These are phyloP conservation scores for Nectonema munidae DNA, from an alignment of 2,888 invertebrate genomes.

Conservation along the genomic window DNA sequence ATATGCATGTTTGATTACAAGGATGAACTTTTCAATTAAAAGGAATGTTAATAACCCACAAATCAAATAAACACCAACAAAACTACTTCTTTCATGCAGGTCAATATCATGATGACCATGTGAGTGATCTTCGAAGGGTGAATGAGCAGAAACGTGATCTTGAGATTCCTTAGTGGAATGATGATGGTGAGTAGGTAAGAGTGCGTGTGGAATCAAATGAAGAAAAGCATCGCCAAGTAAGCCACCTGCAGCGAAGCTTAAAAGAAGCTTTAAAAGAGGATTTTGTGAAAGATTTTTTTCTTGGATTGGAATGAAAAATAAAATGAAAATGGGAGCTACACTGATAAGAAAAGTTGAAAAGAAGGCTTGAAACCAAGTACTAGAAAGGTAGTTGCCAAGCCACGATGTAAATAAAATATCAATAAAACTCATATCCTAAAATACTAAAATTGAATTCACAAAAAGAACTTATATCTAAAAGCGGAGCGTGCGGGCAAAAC, in stretches of 20 bases:
- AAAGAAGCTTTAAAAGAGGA: conserved; percentile 25
- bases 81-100: conserved; percentile 17
- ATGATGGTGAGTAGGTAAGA: too few species aligned
- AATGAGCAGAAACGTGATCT: conserved; percentile 21
- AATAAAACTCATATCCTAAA: too few species aligned
- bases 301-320: conserved; percentile 66
- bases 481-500: too few species aligned
- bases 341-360: conserved; percentile 62
- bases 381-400: too few species aligned
- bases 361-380: conserved; percentile 20
- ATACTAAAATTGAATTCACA: too few species aligned
- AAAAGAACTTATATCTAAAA: too few species aligned
- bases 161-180: conserved; percentile 20
- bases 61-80: too few species aligned
- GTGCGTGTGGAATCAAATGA: conserved; percentile 82
- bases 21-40: too few species aligned
- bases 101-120: conserved; percentile 24
- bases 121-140: conserved; percentile 28
- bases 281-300: conserved; percentile 24
- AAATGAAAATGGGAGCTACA: conserved; percentile 59
- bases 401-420: too few species aligned
- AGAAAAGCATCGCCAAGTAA: conserved; percentile 88
- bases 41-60: too few species aligned
- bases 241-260: conserved; percentile 75
- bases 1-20: too few species aligned